These are phyloP conservation scores for Griposia aprilina DNA, from an alignment of 2,888 invertebrate genomes.

Conservation along the genomic window DNA sequence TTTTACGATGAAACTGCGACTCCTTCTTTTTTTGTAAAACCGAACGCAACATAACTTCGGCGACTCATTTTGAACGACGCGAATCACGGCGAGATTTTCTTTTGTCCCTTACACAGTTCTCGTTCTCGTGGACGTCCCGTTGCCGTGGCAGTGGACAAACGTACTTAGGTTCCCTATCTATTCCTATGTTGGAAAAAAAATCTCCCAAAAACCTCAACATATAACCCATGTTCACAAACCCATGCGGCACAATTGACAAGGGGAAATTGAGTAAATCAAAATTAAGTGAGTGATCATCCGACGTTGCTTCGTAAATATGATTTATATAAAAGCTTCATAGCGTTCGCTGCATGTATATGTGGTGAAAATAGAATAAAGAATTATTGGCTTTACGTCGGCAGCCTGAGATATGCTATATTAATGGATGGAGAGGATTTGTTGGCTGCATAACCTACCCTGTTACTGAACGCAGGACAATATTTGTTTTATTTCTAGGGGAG, in stretches of 20 bases:
- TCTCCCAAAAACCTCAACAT: not conserved
- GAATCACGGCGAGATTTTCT: too few species aligned
- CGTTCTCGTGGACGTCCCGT: too few species aligned
- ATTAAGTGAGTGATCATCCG: conserved; percentile 64
- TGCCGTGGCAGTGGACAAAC: too few species aligned
- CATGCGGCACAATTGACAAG: conserved; percentile 42
- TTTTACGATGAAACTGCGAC: not conserved
- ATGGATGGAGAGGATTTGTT: conserved; percentile 48
- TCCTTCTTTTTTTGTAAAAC: not conserved
- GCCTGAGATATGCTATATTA: conserved; percentile 40
- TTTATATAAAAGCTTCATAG: conserved; percentile 70
- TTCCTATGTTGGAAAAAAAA: too few species aligned
- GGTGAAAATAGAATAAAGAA: conserved; percentile 70
- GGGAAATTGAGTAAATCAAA: conserved; percentile 64
- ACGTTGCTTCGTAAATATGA: conserved; percentile 68
- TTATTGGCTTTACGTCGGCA: conserved; percentile 68
- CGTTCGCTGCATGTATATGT: conserved; percentile 66
- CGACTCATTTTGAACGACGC: not conserved
- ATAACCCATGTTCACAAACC: conserved; percentile 21
- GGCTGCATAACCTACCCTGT: conserved; percentile 11
- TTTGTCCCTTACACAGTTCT: too few species aligned
- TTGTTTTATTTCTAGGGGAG: conserved; percentile 30
- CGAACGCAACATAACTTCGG: not conserved
- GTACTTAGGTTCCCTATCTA: too few species aligned
- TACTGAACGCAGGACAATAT: not conserved